Base-by-base conservation (phyloP, 2,113 vertebrate genomes). In the Grantiella picta region DNA sequence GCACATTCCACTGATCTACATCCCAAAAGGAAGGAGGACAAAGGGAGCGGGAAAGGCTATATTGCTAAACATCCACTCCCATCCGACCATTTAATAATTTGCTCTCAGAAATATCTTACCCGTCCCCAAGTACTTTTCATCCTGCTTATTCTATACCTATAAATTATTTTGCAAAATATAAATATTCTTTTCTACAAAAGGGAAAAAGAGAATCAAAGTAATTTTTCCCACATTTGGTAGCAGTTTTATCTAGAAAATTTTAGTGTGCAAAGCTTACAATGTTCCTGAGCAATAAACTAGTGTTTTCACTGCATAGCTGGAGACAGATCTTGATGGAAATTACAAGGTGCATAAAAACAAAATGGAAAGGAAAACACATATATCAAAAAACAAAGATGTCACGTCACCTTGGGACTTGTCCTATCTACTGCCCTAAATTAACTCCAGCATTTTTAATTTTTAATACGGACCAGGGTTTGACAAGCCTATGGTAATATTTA, bases 1-100 rank as follows among this genome's bases (percentile, higher is more conserved):
- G 75, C 57, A 72, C n/a, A 88, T 73, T 61, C 35, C 65, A 95
- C 29, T 53, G 65, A 83, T 50, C 59, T 82, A 23, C 54, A 54
- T 86, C 54, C 61, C 57, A 91, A 45, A 29, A 23, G 54, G 59
- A 65, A 83, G 44, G 44, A 92, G 53, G 70, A 87, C 0, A 7
- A 90, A 54, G 33, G 17, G 21, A 83, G 36, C 1, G 1, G 69
- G 38, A 65, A 24, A 77, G 9, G 12, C 61, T 35, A 15, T 33
- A 64, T 9, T 29, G 17, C 31, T 50, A 82, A 90, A 49, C 31
- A 86, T 35, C 20, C 21, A 75, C 12, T 83, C 47, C 54, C 36
- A 47, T 65, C 57, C 84, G 40, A 82, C 15, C 73, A 14, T 17
- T 76, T 63, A 92, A 66, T 56, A 87, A 36, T 50, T 84, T 85